Base-by-base conservation (phyloP, 2,888 invertebrate genomes). In the Caenorhabditis panamensis region DNA sequence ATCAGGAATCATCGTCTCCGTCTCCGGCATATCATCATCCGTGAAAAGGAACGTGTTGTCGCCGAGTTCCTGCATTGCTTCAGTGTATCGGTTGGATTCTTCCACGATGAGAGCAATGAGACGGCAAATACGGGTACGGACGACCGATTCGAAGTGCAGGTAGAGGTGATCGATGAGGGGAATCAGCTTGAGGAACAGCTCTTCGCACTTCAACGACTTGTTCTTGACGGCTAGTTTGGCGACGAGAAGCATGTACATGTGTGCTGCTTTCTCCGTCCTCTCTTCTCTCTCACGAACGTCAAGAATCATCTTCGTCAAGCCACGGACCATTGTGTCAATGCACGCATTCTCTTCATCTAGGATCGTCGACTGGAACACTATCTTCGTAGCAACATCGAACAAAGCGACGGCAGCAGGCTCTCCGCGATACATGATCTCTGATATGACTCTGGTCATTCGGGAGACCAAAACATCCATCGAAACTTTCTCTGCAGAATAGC, bases 341-440 rank as follows among this genome's bases (percentile, higher is more conserved):
- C 73, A 73, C 20, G 63, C 44, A 47, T 79, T 79, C 5, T n/a
- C 31, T 36, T 73, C 59, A 20, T 66, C 59, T 4, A 73, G 9
- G 53, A 73, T 72, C 20, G 79, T 68, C 16, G 79, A 79, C 79
- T 79, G 68, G 44, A 68, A 73, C 4, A 79, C 11, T 2, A 79
- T 56, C n/a, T 79, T 67, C 6, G 37, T 63, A 8, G 79, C 79
- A 0, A 79, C 68, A 8, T 79, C 79, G 11, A 79, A 79, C 3
- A 79, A 59, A 11, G 63, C 58, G 22, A 28, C 26, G 0, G 71
- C 71, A 1, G 59, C 62, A 2, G 22, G 28, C 3, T 63, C 68
- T 8, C 68, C 73, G 6, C 79, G 47, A 4, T 24, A 26, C 9
- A 64, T 24, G 0, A 79, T 41, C 47, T 79, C 79, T 0, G 54